Evolutionary conservation across 2,888 invertebrate genomes (phyloP).

Genomic region (Hermodice carunculata): DNA sequence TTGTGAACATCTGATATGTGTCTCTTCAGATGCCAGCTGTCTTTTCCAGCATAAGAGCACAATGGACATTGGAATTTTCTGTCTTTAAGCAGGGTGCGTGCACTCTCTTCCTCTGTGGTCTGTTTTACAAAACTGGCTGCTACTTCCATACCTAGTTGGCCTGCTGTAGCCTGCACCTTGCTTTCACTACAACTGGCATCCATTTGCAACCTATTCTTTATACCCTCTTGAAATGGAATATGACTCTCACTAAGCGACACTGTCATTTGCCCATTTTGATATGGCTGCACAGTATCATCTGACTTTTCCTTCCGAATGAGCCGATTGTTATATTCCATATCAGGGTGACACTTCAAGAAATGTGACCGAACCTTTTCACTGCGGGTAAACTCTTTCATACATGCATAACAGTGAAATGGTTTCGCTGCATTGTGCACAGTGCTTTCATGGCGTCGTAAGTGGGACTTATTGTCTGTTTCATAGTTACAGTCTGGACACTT

Average conservation of each 20-base stretch:
- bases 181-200: conserved; percentile 10
- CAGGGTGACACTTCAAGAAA: conserved; percentile 32
- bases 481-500: conserved; percentile 36
- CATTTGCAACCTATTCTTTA: too few species aligned
- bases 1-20: conserved; percentile 37
- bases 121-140: too few species aligned
- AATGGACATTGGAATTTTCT: conserved; percentile 31
- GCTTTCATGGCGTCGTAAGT: conserved; percentile 37
- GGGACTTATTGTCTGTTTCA: conserved; percentile 40
- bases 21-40: conserved; percentile 40
- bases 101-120: not conserved
- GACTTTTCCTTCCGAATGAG: conserved; percentile 11
- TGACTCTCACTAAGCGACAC: conserved; percentile 2
- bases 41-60: conserved; percentile 36
- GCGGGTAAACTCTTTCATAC: conserved; percentile 36
- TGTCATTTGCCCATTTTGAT: too few species aligned
- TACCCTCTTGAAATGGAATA: too few species aligned
- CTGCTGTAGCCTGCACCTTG: conserved; percentile 4
- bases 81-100: not conserved
- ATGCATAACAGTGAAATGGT: conserved; percentile 34
- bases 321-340: conserved; percentile 28
- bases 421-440: conserved; percentile 28
- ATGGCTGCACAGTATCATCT: not conserved
- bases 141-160: conserved; percentile 14
- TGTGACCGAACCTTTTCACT: conserved; percentile 39